These are phyloP conservation scores for Drosophila monieri DNA, from an alignment of 2,888 invertebrate species.

Conservation along the genomic window DNA sequence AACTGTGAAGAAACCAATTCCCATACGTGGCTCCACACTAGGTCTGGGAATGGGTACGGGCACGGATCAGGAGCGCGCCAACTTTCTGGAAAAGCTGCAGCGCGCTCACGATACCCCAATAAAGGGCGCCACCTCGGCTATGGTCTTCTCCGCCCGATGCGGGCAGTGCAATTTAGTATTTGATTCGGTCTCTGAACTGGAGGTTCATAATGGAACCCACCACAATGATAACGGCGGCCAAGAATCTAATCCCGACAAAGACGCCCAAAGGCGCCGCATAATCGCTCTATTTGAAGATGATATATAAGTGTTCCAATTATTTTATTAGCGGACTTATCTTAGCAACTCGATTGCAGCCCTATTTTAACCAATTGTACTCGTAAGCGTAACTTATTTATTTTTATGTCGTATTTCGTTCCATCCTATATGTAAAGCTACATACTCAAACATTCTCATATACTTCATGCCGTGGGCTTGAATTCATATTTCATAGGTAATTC, in stretches of 20 bases:
- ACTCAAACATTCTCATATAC: constrained; percentile 4
- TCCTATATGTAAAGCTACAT: background rate
- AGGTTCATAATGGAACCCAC: constrained; percentile 79
- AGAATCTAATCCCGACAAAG: constrained; percentile 49
- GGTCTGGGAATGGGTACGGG: constrained; percentile 3
- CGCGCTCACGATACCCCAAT: constrained; percentile 54
- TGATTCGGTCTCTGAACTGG: constrained; percentile 77
- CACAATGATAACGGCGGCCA: constrained; percentile 69
- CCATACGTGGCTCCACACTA: constrained; percentile 49
- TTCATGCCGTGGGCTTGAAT: constrained; percentile 9
- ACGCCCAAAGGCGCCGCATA: constrained; percentile 77
- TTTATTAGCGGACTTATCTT: background rate
- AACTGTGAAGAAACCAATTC: constrained; percentile 72
- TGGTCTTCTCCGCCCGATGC: constrained; percentile 80
- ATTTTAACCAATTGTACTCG: constrained; percentile 2
- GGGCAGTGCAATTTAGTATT: constrained; percentile 80
- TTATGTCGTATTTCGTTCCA: background rate
- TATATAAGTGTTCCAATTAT: constrained; percentile 48
- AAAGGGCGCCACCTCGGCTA: constrained; percentile 29
- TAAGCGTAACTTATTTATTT: constrained; percentile 13
- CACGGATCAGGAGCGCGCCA: constrained; percentile 56
- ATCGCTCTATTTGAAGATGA: constrained; percentile 82
- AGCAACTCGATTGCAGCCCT: background rate
- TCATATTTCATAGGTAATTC: constrained; percentile 1
- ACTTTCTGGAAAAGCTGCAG: constrained; percentile 77